Evolutionary conservation across 2,888 invertebrate species (phyloP), one percentile per base, ranked within the genome.

Genomic region (Syrphus vitripennis): DNA sequence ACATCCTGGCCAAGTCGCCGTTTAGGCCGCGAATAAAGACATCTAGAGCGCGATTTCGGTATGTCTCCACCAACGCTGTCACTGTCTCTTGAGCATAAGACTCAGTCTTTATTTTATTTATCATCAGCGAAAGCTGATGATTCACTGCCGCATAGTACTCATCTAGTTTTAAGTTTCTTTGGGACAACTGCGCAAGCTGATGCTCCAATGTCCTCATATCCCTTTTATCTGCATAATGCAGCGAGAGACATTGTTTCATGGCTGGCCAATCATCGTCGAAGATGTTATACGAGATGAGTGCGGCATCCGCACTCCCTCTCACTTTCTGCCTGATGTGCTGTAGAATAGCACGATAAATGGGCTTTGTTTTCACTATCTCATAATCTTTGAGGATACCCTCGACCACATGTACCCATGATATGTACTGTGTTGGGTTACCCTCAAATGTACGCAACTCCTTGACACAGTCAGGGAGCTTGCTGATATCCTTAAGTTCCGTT

Each of bases 51-150:
- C 45, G 9, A 29, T 63, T 42, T 1, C 7, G 50, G 40, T 34
- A 72, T 7, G 19, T 57, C 57, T 70, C 83, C 1, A 83, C 31
- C 1, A 87, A 16, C 1, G 77, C 79, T 2, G 34, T 78, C 6
- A 83, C 45, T 0, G 67, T 83, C 19, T 88, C 83, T n/a, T 42
- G 14, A 4, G 37, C 16, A 24, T 82, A 87, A 6, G 76, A 48
- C 26, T 87, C 83, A 1, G 86, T 24, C 1, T 24, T 50, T 6
- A 21, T 12, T 21, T 50, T 50, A 12, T 50, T 50, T 7, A 50
- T 14, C 21, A 48, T 48, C 2, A 48, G 21, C 5, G 45, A 48
- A 2, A 50, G 12, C 12, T 21, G 48, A 12, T 50, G 21, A 5
- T 24, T 21, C n/a, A n/a, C n/a, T n/a, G n/a, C n/a, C n/a, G n/a